A percentile compares a stretch with the other conserved stretches of the same genome.
Conservation (phyloP, 2,888 invertebrate genomes). For the Ichneumon xanthorius region DNA sequence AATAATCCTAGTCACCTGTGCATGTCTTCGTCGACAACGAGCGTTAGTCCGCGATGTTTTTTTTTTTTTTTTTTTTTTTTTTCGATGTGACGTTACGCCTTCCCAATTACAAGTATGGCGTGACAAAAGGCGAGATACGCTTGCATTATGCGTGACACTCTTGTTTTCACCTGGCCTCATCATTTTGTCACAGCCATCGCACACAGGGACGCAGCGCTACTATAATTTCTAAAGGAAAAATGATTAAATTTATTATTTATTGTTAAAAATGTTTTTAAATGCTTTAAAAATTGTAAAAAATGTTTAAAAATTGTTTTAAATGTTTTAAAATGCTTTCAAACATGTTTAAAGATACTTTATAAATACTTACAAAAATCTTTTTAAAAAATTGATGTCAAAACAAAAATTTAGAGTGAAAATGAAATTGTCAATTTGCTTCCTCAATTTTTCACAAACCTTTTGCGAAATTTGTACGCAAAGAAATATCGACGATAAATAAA, state of each 20-base stretch:
- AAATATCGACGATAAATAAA: too few relatives aligned
- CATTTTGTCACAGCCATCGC: slow-evolving; percentile 76
- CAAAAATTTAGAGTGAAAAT: too few relatives aligned
- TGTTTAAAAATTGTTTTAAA: too few relatives aligned
- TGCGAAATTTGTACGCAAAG: too few relatives aligned
- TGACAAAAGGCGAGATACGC: slow-evolving; percentile 69
- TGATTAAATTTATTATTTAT: background rate
- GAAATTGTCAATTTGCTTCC: too few relatives aligned
- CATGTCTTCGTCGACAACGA: background rate
- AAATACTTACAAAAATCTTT: background rate
- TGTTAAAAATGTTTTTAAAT: background rate
- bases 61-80: too few relatives aligned
- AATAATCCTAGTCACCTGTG: slow-evolving; percentile 7
- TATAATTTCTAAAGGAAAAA: background rate
- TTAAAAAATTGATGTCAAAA: background rate
- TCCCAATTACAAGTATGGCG: slow-evolving; percentile 69
- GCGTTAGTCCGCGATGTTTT: slow-evolving; percentile 1
- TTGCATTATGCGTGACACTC: slow-evolving; percentile 77
- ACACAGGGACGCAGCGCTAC: slow-evolving; percentile 73
- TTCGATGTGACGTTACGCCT: slow-evolving; percentile 57
- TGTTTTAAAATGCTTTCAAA: background rate
- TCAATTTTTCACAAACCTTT: too few relatives aligned
- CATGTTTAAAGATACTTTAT: too few relatives aligned
- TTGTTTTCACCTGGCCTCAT: slow-evolving; percentile 78
- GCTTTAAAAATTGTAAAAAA: background rate